A percentile compares a stretch with the other conserved stretches of the same genome.
phyloP scores from a whole-genome alignment of 2,113 vertebrate species.

The Phalacrocorax pelagicus region DNA sequence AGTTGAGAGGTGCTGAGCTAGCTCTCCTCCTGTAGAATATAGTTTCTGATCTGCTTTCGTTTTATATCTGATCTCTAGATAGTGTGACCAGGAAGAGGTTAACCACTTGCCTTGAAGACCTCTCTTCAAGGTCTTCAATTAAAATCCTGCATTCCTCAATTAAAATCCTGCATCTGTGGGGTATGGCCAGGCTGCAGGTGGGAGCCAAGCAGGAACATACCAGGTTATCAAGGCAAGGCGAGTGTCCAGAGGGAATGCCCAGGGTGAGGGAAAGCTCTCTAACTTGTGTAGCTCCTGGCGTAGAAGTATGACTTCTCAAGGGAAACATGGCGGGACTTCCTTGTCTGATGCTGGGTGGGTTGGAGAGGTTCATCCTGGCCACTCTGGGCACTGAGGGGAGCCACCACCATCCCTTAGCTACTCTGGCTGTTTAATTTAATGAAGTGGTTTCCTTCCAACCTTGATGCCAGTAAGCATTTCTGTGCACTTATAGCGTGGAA shows the following conservation, averaged over 20 bases:
- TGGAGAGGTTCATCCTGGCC: background rate
- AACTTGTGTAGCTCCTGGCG: background rate
- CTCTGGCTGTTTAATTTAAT: background rate
- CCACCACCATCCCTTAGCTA: background rate
- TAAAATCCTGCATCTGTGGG: background rate
- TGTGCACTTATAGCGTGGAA: background rate
- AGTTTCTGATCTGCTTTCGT: background rate
- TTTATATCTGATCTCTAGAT: background rate
- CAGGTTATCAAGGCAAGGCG: background rate
- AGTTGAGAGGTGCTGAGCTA: background rate
- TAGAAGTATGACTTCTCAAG: fast-evolving
- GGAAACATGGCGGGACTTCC: background rate
- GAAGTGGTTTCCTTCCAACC: background rate
- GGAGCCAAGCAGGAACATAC: background rate
- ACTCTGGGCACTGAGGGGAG: background rate
- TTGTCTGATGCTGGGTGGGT: background rate
- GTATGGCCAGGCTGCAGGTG: background rate
- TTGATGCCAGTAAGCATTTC: background rate
- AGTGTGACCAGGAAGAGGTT: background rate
- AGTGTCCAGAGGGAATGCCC: background rate
- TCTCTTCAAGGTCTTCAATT: no score
- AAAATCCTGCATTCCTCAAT: background rate
- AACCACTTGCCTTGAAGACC: background rate
- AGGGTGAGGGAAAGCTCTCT: background rate
- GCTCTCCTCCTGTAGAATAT: background rate